phyloP scores from a whole-genome alignment of 1,140 invertebrate genomes.

The Nixonia krombeini region DNA sequence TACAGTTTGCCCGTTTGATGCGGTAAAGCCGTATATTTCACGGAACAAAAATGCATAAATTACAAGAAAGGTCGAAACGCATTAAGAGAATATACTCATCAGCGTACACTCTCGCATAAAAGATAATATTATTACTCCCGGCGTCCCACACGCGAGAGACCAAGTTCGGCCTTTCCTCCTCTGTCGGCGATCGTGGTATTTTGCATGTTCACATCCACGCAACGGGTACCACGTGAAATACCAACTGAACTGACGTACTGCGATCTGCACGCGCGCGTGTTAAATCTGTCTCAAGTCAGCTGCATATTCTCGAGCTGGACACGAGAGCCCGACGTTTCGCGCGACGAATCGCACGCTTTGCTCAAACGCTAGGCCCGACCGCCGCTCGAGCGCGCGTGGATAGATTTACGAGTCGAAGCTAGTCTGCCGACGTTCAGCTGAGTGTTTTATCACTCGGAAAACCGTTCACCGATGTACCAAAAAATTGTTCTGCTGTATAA shows the following conservation, averaged over 20 bases:
- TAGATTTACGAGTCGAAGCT: slow-evolving; percentile 36
- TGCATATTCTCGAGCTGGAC: slow-evolving; percentile 15
- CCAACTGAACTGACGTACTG: slow-evolving; percentile 14
- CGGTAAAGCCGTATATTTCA: too few species aligned
- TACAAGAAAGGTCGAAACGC: background rate
- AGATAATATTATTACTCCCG: slow-evolving; percentile 33
- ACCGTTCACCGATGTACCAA: slow-evolving; percentile 1
- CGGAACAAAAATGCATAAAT: too few species aligned
- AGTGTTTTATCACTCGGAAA: slow-evolving; percentile 24
- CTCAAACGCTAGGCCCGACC: slow-evolving; percentile 21
- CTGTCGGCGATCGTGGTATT: slow-evolving; percentile 18
- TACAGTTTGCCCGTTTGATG: too few species aligned
- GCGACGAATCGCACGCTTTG: slow-evolving; percentile 27
- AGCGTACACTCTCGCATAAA: slow-evolving; percentile 11
- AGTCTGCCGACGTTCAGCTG: slow-evolving; percentile 6
- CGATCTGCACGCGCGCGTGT: slow-evolving; percentile 23
- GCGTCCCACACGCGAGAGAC: slow-evolving; percentile 15
- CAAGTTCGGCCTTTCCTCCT: slow-evolving; percentile 18
- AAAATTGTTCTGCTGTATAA: slow-evolving; percentile 10
- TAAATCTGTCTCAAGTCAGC: slow-evolving; percentile 30
- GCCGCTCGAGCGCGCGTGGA: slow-evolving; percentile 1
- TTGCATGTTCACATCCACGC: too few species aligned
- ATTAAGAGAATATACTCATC: slow-evolving; percentile 8
- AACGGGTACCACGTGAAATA: slow-evolving; percentile 30
- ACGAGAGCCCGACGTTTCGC: slow-evolving; percentile 19